These are phyloP conservation scores for Holocentrus rufus DNA, from an alignment of 2,797 vertebrate genomes.

Conservation along the genomic window DNA sequence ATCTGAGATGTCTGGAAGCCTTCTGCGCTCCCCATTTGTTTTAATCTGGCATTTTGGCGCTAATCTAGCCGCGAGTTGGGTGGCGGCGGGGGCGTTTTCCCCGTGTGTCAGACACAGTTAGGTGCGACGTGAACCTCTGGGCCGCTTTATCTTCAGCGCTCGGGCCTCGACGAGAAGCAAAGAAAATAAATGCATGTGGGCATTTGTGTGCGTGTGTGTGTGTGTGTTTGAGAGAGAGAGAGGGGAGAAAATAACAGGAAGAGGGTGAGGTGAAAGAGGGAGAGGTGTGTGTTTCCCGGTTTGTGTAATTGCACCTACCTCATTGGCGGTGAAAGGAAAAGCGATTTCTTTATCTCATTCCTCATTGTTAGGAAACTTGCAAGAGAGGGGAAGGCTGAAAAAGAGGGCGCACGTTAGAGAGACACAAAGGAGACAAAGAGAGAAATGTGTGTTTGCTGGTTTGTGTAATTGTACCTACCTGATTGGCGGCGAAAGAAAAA, in stretches of 20 bases:
- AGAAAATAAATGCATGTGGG: slow-evolving; percentile 39
- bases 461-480: slow-evolving; percentile 58
- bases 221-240: slow-evolving; percentile 16
- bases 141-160: slow-evolving; percentile 39
- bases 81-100: slow-evolving; percentile 12
- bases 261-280: slow-evolving; percentile 10
- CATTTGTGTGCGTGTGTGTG: background rate
- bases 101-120: slow-evolving; percentile 26
- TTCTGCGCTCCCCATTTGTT: slow-evolving; percentile 37
- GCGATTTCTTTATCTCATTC: slow-evolving; percentile 49
- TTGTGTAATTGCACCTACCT: slow-evolving; percentile 14
- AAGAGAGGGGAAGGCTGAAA: background rate
- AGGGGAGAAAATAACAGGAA: slow-evolving; percentile 16
- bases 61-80: slow-evolving; percentile 46
- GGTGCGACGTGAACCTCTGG: slow-evolving; percentile 30
- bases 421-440: slow-evolving; percentile 32
- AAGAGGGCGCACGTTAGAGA: slow-evolving; percentile 17
- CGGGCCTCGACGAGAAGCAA: slow-evolving; percentile 11
- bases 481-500: slow-evolving; percentile 58
- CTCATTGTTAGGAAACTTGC: slow-evolving; percentile 39
- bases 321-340: background rate
- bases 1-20: slow-evolving; percentile 52
- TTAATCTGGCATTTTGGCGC: slow-evolving; percentile 46
- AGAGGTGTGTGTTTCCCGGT: slow-evolving; percentile 7
- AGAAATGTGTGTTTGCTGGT: slow-evolving; percentile 36